phyloP scores from a whole-genome alignment of 2,797 vertebrate species.

The Oreonectes daqikongensis region DNA sequence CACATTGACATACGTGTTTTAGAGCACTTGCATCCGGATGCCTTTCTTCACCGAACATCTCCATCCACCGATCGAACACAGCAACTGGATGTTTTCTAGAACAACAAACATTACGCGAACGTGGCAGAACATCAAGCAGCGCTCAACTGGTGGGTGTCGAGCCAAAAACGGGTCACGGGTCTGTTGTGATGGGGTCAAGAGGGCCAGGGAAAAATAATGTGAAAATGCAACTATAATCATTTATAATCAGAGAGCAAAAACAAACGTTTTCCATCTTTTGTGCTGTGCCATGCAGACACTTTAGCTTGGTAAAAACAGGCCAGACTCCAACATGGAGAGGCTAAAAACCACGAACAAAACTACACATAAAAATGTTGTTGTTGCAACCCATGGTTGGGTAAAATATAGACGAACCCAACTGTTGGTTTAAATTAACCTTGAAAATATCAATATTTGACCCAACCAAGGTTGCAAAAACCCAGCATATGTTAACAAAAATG shows the following conservation, averaged over 20 bases:
- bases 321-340: not conserved
- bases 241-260: constrained; percentile 6
- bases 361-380: not conserved
- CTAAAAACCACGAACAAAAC: not conserved
- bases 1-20: not conserved
- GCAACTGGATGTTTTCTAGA: constrained; percentile 6
- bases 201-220: not conserved
- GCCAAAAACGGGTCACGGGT: not conserved
- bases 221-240: not conserved
- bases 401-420: not conserved
- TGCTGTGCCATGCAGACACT: not conserved
- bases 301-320: not conserved
- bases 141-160: not conserved
- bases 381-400: no score
- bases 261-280: constrained; percentile 1
- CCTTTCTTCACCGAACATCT: not conserved
- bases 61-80: constrained; percentile 3
- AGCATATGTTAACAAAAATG: no score
- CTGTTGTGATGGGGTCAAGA: not conserved
- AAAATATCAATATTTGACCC: no score
- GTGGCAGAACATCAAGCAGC: not conserved
- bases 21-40: not conserved
- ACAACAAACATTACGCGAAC: not conserved
- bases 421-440: not conserved
- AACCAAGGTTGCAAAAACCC: no score